Conservation (phyloP, 2,113 vertebrate genomes). For the Melanerpes aurifrons region DNA sequence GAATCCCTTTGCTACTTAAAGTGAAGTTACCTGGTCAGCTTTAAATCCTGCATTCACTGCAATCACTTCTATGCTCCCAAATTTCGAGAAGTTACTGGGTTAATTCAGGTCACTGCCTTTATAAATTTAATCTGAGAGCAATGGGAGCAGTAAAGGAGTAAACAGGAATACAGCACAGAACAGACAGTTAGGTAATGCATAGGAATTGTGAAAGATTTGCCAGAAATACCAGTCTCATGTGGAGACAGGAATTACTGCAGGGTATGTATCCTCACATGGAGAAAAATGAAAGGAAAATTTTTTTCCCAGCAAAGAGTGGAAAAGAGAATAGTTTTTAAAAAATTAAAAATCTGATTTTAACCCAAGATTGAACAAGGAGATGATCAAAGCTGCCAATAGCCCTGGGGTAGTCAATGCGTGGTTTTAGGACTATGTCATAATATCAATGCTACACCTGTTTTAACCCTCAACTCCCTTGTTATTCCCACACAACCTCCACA, state of each 20-base stretch:
- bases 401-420: background rate
- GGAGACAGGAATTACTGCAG: constrained; percentile 35
- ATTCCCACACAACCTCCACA: background rate
- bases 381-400: background rate
- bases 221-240: constrained; percentile 55
- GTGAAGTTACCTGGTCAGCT: background rate
- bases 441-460: background rate
- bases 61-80: background rate
- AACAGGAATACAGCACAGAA: constrained; percentile 5
- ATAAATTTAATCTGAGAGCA: constrained; percentile 10
- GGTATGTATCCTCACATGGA: background rate
- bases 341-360: background rate
- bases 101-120: constrained; percentile 17
- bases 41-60: background rate
- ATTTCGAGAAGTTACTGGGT: constrained; percentile 5
- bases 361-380: background rate
- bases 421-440: background rate
- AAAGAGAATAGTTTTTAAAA: background rate
- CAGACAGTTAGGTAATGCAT: constrained; percentile 18
- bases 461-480: background rate
- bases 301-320: background rate
- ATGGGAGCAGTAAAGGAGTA: background rate
- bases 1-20: background rate
- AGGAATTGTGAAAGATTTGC: constrained; percentile 46
- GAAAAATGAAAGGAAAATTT: background rate